Percentiles rank a stretch among this genome's conserved stretches.
Conservation (phyloP, 2,888 invertebrate species). For the Aspidapion aeneum region DNA sequence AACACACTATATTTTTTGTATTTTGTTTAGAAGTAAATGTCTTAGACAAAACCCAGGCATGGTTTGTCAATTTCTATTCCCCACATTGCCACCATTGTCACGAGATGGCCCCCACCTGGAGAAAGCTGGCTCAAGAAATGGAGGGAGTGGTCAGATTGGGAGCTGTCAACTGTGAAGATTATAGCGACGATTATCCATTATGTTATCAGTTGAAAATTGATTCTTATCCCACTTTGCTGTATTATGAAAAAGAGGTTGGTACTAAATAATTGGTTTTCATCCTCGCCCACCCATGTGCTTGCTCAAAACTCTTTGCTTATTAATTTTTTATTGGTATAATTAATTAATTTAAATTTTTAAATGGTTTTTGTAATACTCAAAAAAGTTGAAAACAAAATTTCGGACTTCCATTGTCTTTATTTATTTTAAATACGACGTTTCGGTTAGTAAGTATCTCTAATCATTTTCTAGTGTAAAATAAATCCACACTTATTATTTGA, state of each 20-base stretch:
- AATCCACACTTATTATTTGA: no score
- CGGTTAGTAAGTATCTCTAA: no score
- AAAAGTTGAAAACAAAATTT: no score
- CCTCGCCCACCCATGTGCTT: no score
- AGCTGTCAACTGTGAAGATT: conserved; percentile 83
- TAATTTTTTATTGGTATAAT: no score
- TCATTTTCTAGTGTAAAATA: no score
- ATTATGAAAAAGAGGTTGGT: conserved; percentile 52
- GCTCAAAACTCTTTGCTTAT: no score
- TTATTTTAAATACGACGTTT: no score
- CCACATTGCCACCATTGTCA: conserved; percentile 85
- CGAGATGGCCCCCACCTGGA: conserved; percentile 77
- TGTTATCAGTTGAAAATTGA: conserved; percentile 71
- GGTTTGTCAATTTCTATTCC: conserved; percentile 88
- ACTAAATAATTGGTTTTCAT: not conserved
- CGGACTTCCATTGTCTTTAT: no score
- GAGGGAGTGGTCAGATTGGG: conserved; percentile 76
- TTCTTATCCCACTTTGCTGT: conserved; percentile 72
- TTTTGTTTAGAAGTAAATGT: conserved; percentile 49
- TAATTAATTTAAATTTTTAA: no score
- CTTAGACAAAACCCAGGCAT: conserved; percentile 59
- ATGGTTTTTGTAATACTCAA: no score
- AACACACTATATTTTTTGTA: no score
- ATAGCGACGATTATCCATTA: conserved; percentile 66
- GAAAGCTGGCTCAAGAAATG: conserved; percentile 69